phyloP scores from a whole-genome alignment of 2,888 invertebrate genomes.

The Eledone cirrhosa region DNA sequence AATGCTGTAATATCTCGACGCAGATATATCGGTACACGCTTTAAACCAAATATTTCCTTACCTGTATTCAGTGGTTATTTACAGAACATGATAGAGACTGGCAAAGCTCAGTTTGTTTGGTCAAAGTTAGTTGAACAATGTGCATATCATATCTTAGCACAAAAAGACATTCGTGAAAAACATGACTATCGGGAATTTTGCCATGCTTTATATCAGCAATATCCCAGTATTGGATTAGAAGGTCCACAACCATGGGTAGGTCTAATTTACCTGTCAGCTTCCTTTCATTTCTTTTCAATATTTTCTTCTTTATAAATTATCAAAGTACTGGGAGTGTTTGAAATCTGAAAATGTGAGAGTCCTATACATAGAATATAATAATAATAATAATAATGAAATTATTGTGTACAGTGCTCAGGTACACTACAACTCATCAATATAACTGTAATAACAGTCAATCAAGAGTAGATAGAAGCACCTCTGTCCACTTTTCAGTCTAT shows the following conservation, averaged over 20 bases:
- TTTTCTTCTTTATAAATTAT: too few relatives aligned
- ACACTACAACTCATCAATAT: too few relatives aligned
- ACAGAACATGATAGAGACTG: slow-evolving; percentile 19
- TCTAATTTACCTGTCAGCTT: too few relatives aligned
- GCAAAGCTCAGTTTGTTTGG: slow-evolving; percentile 28
- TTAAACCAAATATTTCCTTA: slow-evolving; percentile 19
- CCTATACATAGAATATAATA: too few relatives aligned
- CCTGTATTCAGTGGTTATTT: slow-evolving; percentile 21
- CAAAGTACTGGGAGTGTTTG: too few relatives aligned
- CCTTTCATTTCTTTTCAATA: too few relatives aligned
- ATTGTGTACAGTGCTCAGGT: too few relatives aligned
- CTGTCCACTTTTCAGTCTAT: too few relatives aligned
- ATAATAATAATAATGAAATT: too few relatives aligned
- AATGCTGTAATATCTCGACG: background rate
- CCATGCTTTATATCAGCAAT: slow-evolving; percentile 17
- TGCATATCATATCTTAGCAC: slow-evolving; percentile 18
- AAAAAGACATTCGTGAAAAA: slow-evolving; percentile 29
- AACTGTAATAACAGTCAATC: too few relatives aligned
- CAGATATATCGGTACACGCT: background rate
- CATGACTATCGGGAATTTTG: slow-evolving; percentile 26
- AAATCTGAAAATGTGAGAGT: too few relatives aligned
- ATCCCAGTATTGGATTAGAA: slow-evolving; percentile 27
- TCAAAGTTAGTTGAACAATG: slow-evolving; percentile 25
- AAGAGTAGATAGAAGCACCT: too few relatives aligned
- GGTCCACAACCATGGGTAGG: slow-evolving; percentile 27